Conservation (phyloP, 2,113 vertebrate species). For the Phrynocephalus versicolor region DNA sequence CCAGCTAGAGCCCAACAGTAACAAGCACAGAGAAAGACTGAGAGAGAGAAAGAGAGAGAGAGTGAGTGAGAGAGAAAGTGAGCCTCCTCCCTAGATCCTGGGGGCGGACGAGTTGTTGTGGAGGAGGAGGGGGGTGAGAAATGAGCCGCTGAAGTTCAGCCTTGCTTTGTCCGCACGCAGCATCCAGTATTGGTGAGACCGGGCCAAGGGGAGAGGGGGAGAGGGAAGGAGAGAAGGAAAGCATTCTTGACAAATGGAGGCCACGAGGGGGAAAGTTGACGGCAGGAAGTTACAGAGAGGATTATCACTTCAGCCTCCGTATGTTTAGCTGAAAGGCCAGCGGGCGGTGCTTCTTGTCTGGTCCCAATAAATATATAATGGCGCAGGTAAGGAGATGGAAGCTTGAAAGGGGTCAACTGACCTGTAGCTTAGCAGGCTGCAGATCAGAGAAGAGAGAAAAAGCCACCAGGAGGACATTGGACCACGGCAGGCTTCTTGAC, state of each 20-base stretch:
- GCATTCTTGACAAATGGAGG: not conserved
- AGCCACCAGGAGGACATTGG: too few species aligned
- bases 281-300: constrained; percentile 1
- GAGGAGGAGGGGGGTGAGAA: not conserved
- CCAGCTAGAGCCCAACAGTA: constrained; percentile 27
- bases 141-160: not conserved
- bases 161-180: not conserved
- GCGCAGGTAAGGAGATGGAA: not conserved
- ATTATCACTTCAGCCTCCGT: not conserved
- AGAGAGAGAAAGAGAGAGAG: not conserved
- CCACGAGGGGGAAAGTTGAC: not conserved
- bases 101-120: not conserved
- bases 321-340: not conserved
- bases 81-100: not conserved
- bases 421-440: not conserved
- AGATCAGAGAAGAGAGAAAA: not conserved
- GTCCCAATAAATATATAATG: not conserved
- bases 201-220: not conserved
- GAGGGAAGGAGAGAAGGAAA: not conserved
- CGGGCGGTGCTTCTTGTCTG: not conserved
- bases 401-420: not conserved
- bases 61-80: not conserved
- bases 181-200: not conserved
- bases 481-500: too few species aligned
- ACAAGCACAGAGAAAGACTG: constrained; percentile 15